Percentiles rank a stretch among this genome's conserved stretches.
Conservation (phyloP, 2,113 vertebrate species). For the Aegithalos caudatus region DNA sequence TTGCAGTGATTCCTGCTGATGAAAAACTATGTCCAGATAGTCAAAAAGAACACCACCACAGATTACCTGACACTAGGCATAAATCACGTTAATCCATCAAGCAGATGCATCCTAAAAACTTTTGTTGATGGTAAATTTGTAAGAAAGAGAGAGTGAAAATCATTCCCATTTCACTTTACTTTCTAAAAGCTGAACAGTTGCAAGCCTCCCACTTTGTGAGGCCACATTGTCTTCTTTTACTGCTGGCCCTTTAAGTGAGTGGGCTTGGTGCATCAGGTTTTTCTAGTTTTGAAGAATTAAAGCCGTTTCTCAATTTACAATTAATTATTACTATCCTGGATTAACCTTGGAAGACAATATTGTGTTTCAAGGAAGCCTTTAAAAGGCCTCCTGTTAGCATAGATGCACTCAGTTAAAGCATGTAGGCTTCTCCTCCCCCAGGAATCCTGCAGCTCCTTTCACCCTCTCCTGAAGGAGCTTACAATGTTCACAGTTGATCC, state of each 20-base stretch:
- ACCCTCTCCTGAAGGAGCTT: background rate
- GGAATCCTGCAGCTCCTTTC: background rate
- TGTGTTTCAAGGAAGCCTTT: slow-evolving; percentile 69
- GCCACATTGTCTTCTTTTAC: slow-evolving; percentile 56
- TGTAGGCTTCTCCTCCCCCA: background rate
- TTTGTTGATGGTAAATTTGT: background rate
- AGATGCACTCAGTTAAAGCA: slow-evolving; percentile 7
- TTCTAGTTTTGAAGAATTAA: slow-evolving; percentile 80
- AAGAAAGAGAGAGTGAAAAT: slow-evolving; percentile 5
- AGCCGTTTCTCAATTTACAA: slow-evolving; percentile 87
- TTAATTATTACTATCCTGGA: slow-evolving; percentile 82
- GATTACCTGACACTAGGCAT: slow-evolving; percentile 64
- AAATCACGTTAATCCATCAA: background rate
- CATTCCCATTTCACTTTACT: slow-evolving; percentile 13
- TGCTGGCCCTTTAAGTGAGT: slow-evolving; percentile 63
- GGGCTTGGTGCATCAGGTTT: slow-evolving; percentile 75
- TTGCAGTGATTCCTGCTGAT: slow-evolving; percentile 86
- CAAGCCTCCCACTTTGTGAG: slow-evolving; percentile 32
- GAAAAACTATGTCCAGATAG: slow-evolving; percentile 81
- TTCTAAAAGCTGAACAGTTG: slow-evolving; percentile 27
- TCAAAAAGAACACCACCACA: slow-evolving; percentile 72
- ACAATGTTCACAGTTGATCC: background rate
- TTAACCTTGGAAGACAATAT: slow-evolving; percentile 70
- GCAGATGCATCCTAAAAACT: slow-evolving; percentile 11
- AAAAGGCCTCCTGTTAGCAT: slow-evolving; percentile 37